phyloP scores from a whole-genome alignment of 2,888 invertebrate species.

The Julus scanicus region DNA sequence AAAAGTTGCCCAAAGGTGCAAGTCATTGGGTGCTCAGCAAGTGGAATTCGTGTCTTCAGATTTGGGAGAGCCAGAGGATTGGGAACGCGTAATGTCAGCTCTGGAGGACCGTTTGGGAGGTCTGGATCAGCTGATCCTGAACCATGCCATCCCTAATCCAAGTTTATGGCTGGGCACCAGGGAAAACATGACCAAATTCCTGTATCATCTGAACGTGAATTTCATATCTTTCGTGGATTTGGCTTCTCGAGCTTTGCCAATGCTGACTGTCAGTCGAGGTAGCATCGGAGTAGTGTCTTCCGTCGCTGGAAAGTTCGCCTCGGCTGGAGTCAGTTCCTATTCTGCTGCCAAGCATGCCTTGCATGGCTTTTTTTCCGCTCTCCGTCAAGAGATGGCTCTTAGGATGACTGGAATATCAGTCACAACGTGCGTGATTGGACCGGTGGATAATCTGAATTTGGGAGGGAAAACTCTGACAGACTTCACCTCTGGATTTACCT shows the following conservation, averaged over 20 bases:
- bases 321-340: not conserved
- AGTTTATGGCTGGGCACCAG: constrained; percentile 6
- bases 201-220: constrained; percentile 62
- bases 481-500: not conserved
- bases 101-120: not conserved
- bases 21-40: constrained; percentile 16
- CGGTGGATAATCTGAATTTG: not conserved
- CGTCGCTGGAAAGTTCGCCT: constrained; percentile 61
- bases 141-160: not conserved
- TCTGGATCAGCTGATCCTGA: constrained; percentile 31
- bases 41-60: constrained; percentile 40
- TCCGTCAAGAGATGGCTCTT: constrained; percentile 36
- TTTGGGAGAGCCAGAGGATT: constrained; percentile 30
- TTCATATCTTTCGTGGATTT: constrained; percentile 64
- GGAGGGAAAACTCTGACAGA: not conserved
- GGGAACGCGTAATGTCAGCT: not conserved
- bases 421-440: constrained; percentile 41
- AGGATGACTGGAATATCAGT: not conserved
- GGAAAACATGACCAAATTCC: constrained; percentile 16
- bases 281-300: constrained; percentile 64
- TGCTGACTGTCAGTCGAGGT: constrained; percentile 62
- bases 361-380: constrained; percentile 45
- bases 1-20: constrained; percentile 40
- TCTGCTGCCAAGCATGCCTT: constrained; percentile 19
- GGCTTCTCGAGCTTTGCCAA: constrained; percentile 63